A percentile compares a stretch with the other conserved stretches of the same genome.
These are phyloP conservation scores for Rhizomys pruinosus DNA, from an alignment of 2,113 vertebrate genomes.

Conservation along the genomic window DNA sequence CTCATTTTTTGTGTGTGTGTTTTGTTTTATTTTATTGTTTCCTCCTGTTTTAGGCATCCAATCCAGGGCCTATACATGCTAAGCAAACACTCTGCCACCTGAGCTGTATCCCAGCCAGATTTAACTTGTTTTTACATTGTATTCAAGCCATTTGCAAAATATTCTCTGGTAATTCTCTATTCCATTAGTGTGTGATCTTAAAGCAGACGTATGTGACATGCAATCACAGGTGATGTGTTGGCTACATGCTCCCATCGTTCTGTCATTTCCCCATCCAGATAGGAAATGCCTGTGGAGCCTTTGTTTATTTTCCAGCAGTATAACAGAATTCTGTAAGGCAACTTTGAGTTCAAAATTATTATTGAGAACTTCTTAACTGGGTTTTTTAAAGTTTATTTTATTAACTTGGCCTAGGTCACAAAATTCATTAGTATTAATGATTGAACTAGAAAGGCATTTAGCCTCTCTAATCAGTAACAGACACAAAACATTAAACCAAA, in stretches of 20 bases:
- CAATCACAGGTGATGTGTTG: slow-evolving; percentile 51
- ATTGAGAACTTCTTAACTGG: slow-evolving; percentile 62
- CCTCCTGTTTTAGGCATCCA: not conserved
- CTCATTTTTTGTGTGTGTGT: not conserved
- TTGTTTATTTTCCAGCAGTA: slow-evolving; percentile 52
- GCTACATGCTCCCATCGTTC: slow-evolving; percentile 17
- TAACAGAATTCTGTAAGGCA: slow-evolving; percentile 38
- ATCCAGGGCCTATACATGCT: not conserved
- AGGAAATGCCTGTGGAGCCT: slow-evolving; percentile 55
- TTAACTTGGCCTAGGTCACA: slow-evolving; percentile 60
- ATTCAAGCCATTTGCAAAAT: slow-evolving; percentile 21
- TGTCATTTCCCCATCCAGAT: slow-evolving; percentile 12
- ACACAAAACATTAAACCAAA: slow-evolving; percentile 62
- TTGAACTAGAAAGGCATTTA: not conserved
- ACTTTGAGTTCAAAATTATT: slow-evolving; percentile 54
- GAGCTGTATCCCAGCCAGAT: not conserved
- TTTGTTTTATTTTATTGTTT: not conserved
- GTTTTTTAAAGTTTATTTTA: slow-evolving; percentile 70
- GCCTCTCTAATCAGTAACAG: slow-evolving; percentile 53
- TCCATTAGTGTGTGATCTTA: slow-evolving; percentile 47
- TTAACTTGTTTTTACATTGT: slow-evolving; percentile 30
- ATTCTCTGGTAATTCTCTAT: slow-evolving; percentile 51
- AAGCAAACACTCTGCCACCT: not conserved
- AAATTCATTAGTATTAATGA: slow-evolving; percentile 75
- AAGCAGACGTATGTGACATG: slow-evolving; percentile 50